A percentile compares a stretch with the other conserved stretches of the same genome.
phyloP scores from a whole-genome alignment of 2,888 invertebrate species.

The Trachelus iudaicus region DNA sequence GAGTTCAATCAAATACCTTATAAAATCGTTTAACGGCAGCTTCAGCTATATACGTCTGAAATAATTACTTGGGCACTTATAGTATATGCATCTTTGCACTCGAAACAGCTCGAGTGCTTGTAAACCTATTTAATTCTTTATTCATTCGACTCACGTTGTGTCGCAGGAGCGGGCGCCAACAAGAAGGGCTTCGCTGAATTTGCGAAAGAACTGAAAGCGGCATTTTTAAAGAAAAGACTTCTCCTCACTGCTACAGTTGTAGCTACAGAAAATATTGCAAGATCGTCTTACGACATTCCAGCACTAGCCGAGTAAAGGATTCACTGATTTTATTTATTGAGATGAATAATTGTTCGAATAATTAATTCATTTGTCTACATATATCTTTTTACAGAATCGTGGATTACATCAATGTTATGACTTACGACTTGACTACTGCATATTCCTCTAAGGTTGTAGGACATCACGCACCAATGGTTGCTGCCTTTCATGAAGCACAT shows the following conservation, averaged over 20 bases:
- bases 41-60: too few species aligned
- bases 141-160: constrained; percentile 72
- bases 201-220: constrained; percentile 69
- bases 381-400: constrained; percentile 61
- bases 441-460: constrained; percentile 75
- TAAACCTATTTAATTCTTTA: constrained; percentile 70
- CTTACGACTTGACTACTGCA: constrained; percentile 76
- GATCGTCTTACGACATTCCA: constrained; percentile 72
- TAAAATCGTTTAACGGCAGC: too few species aligned
- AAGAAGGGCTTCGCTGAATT: constrained; percentile 68
- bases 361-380: too few species aligned
- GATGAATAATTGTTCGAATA: too few species aligned
- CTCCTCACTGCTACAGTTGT: constrained; percentile 60
- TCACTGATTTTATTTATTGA: too few species aligned
- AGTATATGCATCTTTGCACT: too few species aligned
- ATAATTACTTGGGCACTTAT: too few species aligned
- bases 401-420: constrained; percentile 75
- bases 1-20: too few species aligned
- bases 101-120: too few species aligned
- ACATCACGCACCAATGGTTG: constrained; percentile 75
- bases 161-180: constrained; percentile 35
- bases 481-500: constrained; percentile 29
- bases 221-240: constrained; percentile 68
- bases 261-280: constrained; percentile 67
- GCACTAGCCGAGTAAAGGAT: constrained; percentile 67